Evolutionary conservation across 2,113 vertebrate genomes (phyloP), one percentile per base, ranked within the genome.

Genomic region (Protomyctophum bolini): DNA sequence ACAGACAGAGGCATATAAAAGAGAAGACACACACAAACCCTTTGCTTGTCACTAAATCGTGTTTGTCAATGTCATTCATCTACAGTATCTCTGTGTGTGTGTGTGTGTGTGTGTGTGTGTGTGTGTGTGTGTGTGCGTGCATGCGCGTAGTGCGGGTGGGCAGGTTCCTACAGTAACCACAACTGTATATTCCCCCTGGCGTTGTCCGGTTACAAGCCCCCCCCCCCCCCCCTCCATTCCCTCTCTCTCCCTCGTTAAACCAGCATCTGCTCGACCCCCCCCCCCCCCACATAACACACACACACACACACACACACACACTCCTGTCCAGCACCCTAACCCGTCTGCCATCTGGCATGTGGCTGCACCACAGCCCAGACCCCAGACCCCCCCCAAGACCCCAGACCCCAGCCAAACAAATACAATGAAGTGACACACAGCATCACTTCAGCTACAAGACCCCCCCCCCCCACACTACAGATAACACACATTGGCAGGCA

Each of bases 211-310:
- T 69, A 79, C 80, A 82, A 84, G 74, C 60, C 50, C 78, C 33
- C 50, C 78, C 21, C 21, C 21, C 21, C 21, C 21, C 21, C 21
- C 21, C 21, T 75, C 80, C 76, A 76, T 65, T 62, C 54, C 59
- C 70, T 81, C 77, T 79, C 64, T 21, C 81, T 57, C 83, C 54
- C 85, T 88, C 68, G 70, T 91, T 88, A 89, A 87, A 85, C 61
- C 75, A 87, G 86, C 89, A 91, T 92, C 90, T 93, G 91, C 89
- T n/a, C n/a, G n/a, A n/a, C n/a, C n/a, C n/a, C n/a, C n/a, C n/a
- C n/a, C n/a, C 58, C 63, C 48, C 58, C 55, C 15, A 33, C 33
- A 33, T 33, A 2, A 33, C 33, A 41, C 33, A 41, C 33, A 41
- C 2, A n/a, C 46, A 10, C 21, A 29, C 33, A 41, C 33, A 41